Evolutionary conservation across 2,888 invertebrate genomes (phyloP).

Genomic region (Urechis unicinctus): DNA sequence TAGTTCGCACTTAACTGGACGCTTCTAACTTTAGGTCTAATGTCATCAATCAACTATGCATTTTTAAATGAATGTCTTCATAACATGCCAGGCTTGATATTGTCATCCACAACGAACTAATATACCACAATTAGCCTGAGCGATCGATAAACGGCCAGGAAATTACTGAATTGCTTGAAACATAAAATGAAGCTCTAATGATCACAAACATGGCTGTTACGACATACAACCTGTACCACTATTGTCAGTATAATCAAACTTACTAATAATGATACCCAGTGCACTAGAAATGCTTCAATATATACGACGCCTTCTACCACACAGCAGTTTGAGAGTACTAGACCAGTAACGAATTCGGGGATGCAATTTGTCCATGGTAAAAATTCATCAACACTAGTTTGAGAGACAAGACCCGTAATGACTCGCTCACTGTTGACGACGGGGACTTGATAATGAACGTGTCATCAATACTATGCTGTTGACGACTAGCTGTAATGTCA

Average conservation of each 20-base stretch:
- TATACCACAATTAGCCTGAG: slow-evolving; percentile 77
- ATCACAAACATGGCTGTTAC: slow-evolving; percentile 79
- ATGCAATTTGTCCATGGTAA: no score
- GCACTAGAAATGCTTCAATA: not conserved
- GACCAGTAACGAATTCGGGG: no score
- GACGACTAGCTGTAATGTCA: no score
- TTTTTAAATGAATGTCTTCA: not conserved
- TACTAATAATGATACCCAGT: not conserved
- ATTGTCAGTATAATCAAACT: not conserved
- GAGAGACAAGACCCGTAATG: no score
- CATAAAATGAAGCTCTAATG: slow-evolving; percentile 74
- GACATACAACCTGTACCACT: slow-evolving; percentile 79
- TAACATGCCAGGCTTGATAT: not conserved
- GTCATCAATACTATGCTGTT: not conserved
- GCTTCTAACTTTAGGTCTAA: no score
- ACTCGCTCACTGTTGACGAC: no score
- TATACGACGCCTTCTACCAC: no score
- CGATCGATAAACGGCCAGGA: slow-evolving; percentile 68
- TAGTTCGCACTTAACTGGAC: not conserved
- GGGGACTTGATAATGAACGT: no score
- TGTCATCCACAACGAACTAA: no score
- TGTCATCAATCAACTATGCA: no score
- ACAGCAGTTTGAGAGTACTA: no score
- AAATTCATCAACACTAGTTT: no score
- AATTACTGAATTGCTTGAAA: slow-evolving; percentile 57